Percentiles rank a stretch among this genome's conserved stretches.
Conservation (phyloP, 2,888 invertebrate genomes). For the Gymnoscelis rufifasciata region DNA sequence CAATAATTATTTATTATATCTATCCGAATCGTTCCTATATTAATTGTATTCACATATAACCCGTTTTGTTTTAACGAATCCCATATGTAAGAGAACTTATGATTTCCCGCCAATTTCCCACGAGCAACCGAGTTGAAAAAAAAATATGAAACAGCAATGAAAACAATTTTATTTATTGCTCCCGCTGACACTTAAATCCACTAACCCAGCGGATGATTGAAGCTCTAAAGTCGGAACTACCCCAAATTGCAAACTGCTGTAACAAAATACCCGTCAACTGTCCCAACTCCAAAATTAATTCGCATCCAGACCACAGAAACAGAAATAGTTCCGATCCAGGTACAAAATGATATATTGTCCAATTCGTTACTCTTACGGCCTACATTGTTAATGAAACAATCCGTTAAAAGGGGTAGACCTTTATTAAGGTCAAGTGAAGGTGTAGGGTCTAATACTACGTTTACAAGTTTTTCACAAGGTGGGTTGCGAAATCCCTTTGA, state of each 20-base stretch:
- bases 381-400: conserved; percentile 33
- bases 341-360: conserved; percentile 23
- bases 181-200: too few species aligned
- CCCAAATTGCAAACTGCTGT: too few species aligned
- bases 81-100: too few species aligned
- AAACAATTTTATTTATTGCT: too few species aligned
- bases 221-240: too few species aligned
- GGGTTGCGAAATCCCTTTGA: not conserved
- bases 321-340: conserved; percentile 20
- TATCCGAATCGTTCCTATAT: too few species aligned
- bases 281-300: conserved; percentile 10
- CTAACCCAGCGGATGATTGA: not conserved
- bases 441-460: conserved; percentile 15
- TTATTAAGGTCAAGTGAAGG: conserved; percentile 21
- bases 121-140: too few species aligned
- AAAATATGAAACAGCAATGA: too few species aligned
- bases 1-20: too few species aligned
- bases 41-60: too few species aligned
- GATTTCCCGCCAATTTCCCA: too few species aligned
- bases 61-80: too few species aligned
- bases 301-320: conserved; percentile 9
- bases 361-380: conserved; percentile 19
- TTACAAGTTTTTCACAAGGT: conserved; percentile 8
- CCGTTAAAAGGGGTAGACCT: conserved; percentile 26
- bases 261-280: not conserved